A percentile compares a stretch with the other conserved stretches of the same genome.
These are phyloP conservation scores for Rhyzopertha dominica DNA, from an alignment of 1,140 invertebrate genomes.

Conservation along the genomic window DNA sequence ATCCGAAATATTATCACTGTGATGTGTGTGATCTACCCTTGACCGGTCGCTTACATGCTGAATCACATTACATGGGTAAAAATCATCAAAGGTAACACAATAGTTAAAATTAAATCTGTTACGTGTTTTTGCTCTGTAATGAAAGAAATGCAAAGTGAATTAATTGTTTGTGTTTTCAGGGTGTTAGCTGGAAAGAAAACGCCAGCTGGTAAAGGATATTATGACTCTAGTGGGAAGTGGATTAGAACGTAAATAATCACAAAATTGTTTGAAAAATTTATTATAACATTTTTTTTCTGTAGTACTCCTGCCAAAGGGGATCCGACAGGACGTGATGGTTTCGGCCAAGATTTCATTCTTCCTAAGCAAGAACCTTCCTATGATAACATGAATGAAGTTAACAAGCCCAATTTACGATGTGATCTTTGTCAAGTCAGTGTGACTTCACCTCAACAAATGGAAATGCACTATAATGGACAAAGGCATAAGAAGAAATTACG, in stretches of 20 bases:
- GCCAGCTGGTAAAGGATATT: slow-evolving; percentile 43
- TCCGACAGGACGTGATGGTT: slow-evolving; percentile 24
- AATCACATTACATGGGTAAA: slow-evolving; percentile 48
- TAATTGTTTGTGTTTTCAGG: slow-evolving; percentile 32
- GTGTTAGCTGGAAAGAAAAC: slow-evolving; percentile 29
- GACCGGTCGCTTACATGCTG: slow-evolving; percentile 46
- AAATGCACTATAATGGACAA: slow-evolving; percentile 43
- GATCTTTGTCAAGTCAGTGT: slow-evolving; percentile 44
- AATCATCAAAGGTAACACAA: slow-evolving; percentile 43
- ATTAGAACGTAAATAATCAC: slow-evolving; percentile 17
- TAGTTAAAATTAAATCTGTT: background rate
- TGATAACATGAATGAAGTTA: too few species aligned
- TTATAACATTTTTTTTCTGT: background rate
- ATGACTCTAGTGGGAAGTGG: slow-evolving; percentile 45
- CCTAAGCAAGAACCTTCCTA: slow-evolving; percentile 5
- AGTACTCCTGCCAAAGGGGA: background rate
- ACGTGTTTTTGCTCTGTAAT: slow-evolving; percentile 1
- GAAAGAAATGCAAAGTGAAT: slow-evolving; percentile 2
- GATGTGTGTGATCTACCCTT: slow-evolving; percentile 46
- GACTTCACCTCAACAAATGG: slow-evolving; percentile 44
- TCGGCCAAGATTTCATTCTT: slow-evolving; percentile 28
- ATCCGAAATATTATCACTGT: slow-evolving; percentile 44
- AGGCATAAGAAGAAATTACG: slow-evolving; percentile 47
- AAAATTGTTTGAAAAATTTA: slow-evolving; percentile 1
- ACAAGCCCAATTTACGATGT: slow-evolving; percentile 33